Evolutionary conservation across 2,113 vertebrate genomes (phyloP), one percentile per base, ranked within the genome.

Genomic region (Otocyon megalotis): DNA sequence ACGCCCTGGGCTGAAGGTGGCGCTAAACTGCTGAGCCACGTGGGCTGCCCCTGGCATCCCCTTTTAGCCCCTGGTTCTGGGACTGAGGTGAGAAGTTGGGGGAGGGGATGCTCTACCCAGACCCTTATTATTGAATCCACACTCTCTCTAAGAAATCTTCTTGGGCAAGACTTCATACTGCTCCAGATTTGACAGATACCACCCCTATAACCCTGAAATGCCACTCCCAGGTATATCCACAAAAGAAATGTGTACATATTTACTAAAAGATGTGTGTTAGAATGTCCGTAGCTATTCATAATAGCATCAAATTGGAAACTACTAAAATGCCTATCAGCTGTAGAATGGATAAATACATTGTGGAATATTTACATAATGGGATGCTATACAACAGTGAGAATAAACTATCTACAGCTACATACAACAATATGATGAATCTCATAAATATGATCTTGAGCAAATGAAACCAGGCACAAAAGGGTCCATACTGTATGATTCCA

Each of bases 111-210:
- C 81, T 79, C 71, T 37, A 35, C 24, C 5, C 3, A 71, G 32
- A 80, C 4, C 37, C 19, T 86, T 56, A 17, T 32, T 87, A 15
- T 79, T 48, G 54, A 90, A 60, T 35, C 19, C 60, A 54, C 8
- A 63, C 15, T 81, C 22, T 71, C 35, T 67, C 28, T 32, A 93
- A 65, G 43, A 79, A 96, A 24, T 37, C 32, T 65, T 86, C 63
- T 85, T 89, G 43, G 63, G 37, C 32, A 74, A 94, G 50, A 81
- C 63, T 63, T 93, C 79, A 79, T 60, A 94, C 37, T 85, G 50
- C 30, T 67, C 30, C 58, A 88, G 26, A 37, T 93, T 90, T 94
- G 56, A 97, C 13, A 84, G 91, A 74, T 54, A 79, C 22, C 67
- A 72, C 32, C 60, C 22, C 32, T 8, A 24, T 63, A 30, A 83